These are phyloP conservation scores for Sphinx pinastri DNA, from an alignment of 2,888 invertebrate genomes.

Conservation along the genomic window DNA sequence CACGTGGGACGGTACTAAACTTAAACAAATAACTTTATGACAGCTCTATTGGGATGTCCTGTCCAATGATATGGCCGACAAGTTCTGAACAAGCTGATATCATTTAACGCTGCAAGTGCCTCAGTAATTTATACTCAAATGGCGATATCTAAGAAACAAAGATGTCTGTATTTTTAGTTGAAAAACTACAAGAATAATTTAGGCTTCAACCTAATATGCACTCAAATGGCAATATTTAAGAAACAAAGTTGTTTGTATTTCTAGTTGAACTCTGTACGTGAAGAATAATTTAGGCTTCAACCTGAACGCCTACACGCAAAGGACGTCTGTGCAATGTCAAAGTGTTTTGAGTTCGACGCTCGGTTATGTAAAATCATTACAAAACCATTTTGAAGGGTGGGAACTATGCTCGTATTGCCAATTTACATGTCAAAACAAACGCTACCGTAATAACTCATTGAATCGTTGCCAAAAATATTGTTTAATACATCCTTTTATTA, in stretches of 20 bases:
- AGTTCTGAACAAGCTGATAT: conserved; percentile 21
- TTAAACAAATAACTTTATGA: conserved; percentile 82
- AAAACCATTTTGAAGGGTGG: neutral
- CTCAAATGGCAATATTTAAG: neutral
- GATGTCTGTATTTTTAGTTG: conserved; percentile 42
- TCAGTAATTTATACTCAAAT: conserved; percentile 13
- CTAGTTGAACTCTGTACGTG: conserved; percentile 45
- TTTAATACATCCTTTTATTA: too few relatives aligned
- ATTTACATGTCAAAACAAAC: neutral
- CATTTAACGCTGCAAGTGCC: conserved; percentile 10
- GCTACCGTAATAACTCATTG: too few relatives aligned
- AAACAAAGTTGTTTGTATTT: conserved; percentile 34
- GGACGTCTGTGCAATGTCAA: conserved; percentile 56
- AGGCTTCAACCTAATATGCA: conserved; percentile 38
- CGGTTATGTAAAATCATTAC: conserved; percentile 27
- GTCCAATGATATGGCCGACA: conserved; percentile 42
- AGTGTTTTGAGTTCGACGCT: conserved; percentile 34
- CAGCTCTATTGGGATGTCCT: conserved; percentile 81
- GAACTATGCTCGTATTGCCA: neutral
- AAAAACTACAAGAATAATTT: conserved; percentile 35
- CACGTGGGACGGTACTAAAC: conserved; percentile 79
- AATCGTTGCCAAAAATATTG: too few relatives aligned
- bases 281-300: conserved; percentile 54
- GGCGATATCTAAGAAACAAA: neutral
- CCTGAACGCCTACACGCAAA: conserved; percentile 52